Conservation (phyloP, 2,797 vertebrate species). For the Crenuchus spilurus region DNA sequence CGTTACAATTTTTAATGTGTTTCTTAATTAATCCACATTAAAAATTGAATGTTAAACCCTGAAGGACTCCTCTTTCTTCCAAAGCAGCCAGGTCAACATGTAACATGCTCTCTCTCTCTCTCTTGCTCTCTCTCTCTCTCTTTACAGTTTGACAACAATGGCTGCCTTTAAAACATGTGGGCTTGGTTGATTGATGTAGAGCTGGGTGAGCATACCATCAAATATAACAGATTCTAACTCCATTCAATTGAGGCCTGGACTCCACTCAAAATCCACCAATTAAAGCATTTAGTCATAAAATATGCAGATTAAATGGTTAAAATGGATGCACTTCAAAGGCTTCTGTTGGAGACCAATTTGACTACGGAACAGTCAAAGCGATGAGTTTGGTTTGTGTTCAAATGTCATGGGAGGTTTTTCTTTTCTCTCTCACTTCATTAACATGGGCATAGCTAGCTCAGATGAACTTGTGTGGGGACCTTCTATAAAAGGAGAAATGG, state of each 20-base stretch:
- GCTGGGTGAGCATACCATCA: constrained; percentile 64
- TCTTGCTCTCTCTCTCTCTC: constrained; percentile 24
- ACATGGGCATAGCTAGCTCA: constrained; percentile 58
- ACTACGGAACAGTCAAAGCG: constrained; percentile 64
- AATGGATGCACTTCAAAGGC: constrained; percentile 74
- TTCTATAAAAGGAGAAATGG: constrained; percentile 56
- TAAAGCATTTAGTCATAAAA: constrained; percentile 75
- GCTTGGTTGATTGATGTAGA: constrained; percentile 58
- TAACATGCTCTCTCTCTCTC: constrained; percentile 36
- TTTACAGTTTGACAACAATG: constrained; percentile 58
- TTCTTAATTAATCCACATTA: constrained; percentile 82
- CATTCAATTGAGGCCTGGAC: constrained; percentile 62
- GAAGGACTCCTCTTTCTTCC: constrained; percentile 70
- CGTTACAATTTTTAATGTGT: constrained; percentile 77
- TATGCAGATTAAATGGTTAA: constrained; percentile 75
- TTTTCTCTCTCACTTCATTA: constrained; percentile 49
- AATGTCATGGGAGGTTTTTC: constrained; percentile 57
- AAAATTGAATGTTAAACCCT: constrained; percentile 75
- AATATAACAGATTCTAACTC: constrained; percentile 70
- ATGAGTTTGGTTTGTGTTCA: constrained; percentile 60
- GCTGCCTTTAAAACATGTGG: constrained; percentile 63
- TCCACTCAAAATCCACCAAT: constrained; percentile 72
- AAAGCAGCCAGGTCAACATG: constrained; percentile 75
- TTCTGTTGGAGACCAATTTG: constrained; percentile 63
- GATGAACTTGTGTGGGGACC: constrained; percentile 39